Percentiles rank a stretch among this genome's conserved stretches.
Conservation (phyloP, 2,888 invertebrate genomes). For the Cheilosia pagana region DNA sequence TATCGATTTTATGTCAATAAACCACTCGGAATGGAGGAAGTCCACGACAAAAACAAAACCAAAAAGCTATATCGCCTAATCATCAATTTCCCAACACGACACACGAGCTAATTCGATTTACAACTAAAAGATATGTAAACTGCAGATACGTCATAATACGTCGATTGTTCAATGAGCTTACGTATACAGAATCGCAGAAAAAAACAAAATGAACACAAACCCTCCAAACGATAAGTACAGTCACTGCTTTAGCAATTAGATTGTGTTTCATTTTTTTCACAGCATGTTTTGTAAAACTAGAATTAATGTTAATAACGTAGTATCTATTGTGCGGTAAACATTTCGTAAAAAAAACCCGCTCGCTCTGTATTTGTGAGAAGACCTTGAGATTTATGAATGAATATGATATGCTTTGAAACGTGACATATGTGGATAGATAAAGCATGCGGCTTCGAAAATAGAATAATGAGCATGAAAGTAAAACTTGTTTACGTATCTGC, state of each 20-base stretch:
- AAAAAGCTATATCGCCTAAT: conserved; percentile 11
- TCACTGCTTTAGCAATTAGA: conserved; percentile 21
- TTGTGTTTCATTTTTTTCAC: neutral
- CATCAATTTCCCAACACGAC: conserved; percentile 31
- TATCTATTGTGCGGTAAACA: conserved; percentile 3
- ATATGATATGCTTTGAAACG: conserved; percentile 9
- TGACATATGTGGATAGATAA: conserved; percentile 35
- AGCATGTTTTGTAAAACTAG: conserved; percentile 20
- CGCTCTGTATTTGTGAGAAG: conserved; percentile 27
- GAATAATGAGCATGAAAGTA: conserved; percentile 24
- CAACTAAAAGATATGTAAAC: neutral
- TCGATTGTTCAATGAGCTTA: conserved; percentile 59
- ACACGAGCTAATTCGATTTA: conserved; percentile 50
- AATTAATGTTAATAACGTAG: conserved; percentile 26
- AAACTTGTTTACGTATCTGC: conserved; percentile 4
- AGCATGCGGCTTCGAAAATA: conserved; percentile 34
- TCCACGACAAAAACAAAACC: neutral
- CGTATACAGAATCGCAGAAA: conserved; percentile 13
- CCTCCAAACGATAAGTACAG: conserved; percentile 23
- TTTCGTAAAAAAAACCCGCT: conserved; percentile 10
- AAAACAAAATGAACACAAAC: neutral
- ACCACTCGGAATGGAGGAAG: neutral
- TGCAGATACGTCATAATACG: conserved; percentile 30
- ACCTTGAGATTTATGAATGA: conserved; percentile 62
- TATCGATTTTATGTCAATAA: conserved; percentile 24